Base-by-base conservation (phyloP, 1,140 invertebrate genomes). In the Acromyrmex heyeri region DNA sequence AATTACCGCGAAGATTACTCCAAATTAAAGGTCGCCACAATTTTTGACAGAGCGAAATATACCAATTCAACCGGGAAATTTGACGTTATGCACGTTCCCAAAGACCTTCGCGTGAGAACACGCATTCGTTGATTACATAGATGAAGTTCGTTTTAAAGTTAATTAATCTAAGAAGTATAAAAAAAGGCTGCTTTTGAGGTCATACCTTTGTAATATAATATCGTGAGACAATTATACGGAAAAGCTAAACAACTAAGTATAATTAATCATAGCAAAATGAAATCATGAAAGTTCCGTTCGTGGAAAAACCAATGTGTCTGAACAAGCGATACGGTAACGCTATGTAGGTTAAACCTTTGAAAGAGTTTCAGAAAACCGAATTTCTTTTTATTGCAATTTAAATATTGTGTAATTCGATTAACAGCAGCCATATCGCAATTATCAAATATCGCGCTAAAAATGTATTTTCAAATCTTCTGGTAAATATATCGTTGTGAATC, bases 91-190 rank as follows among this genome's bases (percentile, higher is more conserved):
- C 50, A 76, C 38, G 76, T 61, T 83, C 70, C 12, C 65, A 14
- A 14, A 87, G 88, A 86, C 88, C 88, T 90, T 90, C 85, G 88
- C 88, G 88, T 90, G 88, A 81, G 73, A 83, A 73, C 88, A 89
- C 85, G 88, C 85, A 87, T 65, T 62, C 44, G 85, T 62, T 44
- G 85, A 90, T 90, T 34, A 65, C 27, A 53, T 70, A 57, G 55
- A 65, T 75, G 64, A 61, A 27, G 21, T 72, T 76, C 38, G 69
- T 38, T 89, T 77, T 64, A 62, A 38, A 65, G 57, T 78, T 76
- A 83, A 88, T 86, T 89, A 89, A 81, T 21, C 67, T 72, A 82
- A 62, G 64, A 82, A 86, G 69, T 57, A 72, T 75, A 50, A 76
- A 62, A 30, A 86, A 75, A 64, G 62, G 62, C 14, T 34, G 30